A percentile compares a stretch with the other conserved stretches of the same genome.
Conservation (phyloP, 2,888 invertebrate species). For the Lepidocyrtinus sp. region DNA sequence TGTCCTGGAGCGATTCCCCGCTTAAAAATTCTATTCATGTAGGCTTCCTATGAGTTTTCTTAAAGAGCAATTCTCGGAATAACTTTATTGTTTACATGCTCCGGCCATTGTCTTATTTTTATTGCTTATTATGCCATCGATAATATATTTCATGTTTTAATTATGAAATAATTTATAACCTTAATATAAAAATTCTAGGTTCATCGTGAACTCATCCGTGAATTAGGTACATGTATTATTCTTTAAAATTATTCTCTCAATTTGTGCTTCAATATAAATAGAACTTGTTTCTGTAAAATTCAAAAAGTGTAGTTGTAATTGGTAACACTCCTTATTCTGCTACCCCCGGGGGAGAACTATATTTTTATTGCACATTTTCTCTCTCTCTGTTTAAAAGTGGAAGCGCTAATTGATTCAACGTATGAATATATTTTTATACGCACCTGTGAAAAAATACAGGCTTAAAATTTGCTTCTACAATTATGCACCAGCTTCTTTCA, state of each 20-base stretch:
- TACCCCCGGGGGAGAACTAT: too few relatives aligned
- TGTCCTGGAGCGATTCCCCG: slow-evolving; percentile 1
- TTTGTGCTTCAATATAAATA: too few relatives aligned
- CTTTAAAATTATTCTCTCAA: too few relatives aligned
- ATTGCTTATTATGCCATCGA: slow-evolving; percentile 1
- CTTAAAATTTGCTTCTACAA: not conserved
- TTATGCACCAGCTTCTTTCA: not conserved
- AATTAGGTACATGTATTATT: too few relatives aligned
- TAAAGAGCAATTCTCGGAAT: not conserved
- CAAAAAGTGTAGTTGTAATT: too few relatives aligned
- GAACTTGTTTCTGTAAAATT: too few relatives aligned
- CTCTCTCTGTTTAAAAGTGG: too few relatives aligned
- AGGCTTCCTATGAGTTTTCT: not conserved
- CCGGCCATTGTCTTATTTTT: slow-evolving; percentile 19
- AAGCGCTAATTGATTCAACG: not conserved
- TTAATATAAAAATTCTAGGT: not conserved
- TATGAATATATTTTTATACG: not conserved
- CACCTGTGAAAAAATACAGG: not conserved
- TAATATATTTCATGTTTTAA: slow-evolving; percentile 5
- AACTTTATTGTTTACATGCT: not conserved
- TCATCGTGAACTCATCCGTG: not conserved
- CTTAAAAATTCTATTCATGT: slow-evolving; percentile 22
- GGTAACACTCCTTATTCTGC: too few relatives aligned
- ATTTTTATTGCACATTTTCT: too few relatives aligned
- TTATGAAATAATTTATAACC: slow-evolving; percentile 26